Percentiles rank a stretch among this genome's conserved stretches.
Evolutionary conservation across 2,113 vertebrate species (phyloP).

Genomic region (Paramormyrops kingsleyae): DNA sequence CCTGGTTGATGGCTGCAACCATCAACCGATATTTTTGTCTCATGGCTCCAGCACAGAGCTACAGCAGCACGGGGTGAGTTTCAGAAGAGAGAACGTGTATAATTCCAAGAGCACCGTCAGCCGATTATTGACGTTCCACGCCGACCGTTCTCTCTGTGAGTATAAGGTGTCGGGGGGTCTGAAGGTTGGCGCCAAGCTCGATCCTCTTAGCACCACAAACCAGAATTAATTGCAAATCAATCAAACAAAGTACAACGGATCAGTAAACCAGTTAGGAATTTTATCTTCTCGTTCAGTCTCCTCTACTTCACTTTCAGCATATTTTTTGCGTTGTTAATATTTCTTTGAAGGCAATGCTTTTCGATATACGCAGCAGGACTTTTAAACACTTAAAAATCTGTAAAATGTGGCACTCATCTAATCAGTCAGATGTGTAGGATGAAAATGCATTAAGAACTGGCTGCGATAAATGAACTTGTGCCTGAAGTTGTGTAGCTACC

Average conservation of each 20-base stretch:
- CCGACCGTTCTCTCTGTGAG: constrained; percentile 66
- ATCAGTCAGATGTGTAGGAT: background rate
- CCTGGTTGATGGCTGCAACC: background rate
- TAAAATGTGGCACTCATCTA: background rate
- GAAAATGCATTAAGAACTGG: background rate
- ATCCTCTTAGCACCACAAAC: constrained; percentile 84
- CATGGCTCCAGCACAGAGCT: background rate
- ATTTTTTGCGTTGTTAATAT: background rate
- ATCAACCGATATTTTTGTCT: background rate
- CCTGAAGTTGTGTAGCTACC: background rate
- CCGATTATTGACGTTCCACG: constrained; percentile 69
- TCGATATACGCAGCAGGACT: background rate
- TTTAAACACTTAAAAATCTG: background rate
- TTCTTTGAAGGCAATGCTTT: background rate
- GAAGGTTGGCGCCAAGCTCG: constrained; percentile 93
- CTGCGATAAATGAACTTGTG: background rate
- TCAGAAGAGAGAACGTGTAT: constrained; percentile 33
- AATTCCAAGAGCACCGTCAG: constrained; percentile 45
- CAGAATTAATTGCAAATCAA: constrained; percentile 99
- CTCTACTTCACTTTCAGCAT: background rate
- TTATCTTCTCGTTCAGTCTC: constrained; percentile 79
- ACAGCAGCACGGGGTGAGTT: background rate
- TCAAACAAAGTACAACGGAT: constrained; percentile 99
- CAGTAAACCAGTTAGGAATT: constrained; percentile 99
- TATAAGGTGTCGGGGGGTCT: constrained; percentile 83